Base-by-base conservation (phyloP, 1,140 invertebrate species). In the Condylostylus longicornis region DNA sequence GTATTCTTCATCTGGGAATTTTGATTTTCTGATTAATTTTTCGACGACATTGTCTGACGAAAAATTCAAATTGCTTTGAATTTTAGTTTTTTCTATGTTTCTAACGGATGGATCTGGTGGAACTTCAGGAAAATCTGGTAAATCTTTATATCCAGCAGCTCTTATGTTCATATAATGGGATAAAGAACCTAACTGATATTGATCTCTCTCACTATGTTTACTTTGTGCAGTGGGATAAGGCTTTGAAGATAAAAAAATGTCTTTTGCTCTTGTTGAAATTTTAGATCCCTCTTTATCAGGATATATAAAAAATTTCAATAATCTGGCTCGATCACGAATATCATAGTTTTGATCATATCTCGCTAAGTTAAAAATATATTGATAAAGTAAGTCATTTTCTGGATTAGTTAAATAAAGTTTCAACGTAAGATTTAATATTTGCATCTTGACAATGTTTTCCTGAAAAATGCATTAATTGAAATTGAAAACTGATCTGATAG, bases 321-420 rank as follows among this genome's bases (percentile, higher is more conserved):
- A 81, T 15, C 94, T 65, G 3, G 87, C 85, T 2, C 93, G 68
- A 66, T 99, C 96, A 25, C 96, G 67, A 27, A 98, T 93, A 64
- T 98, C 95, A 55, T 99, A 98, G 62, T 91, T 96, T 35, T 82
- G 77, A 68, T 99, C 96, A 59, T 98, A 99, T 49, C 93, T 87
- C 1, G 96, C 94, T 49, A 98, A 66, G 53, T 90, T 90, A 43
- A 98, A 83, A 4, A 98, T 79, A 62, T 99, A 98, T 52, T 89
- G 84, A 54, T 88, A 89, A 25, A 98, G 68, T 6, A 87, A 64
- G 0, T 87, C 91, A 64, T 94, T 88, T 48, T 79, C 71, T 1
- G 79, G 72, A 66, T 95, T 94, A 13, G 79, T 89, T 14, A 96
- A 65, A 47, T 77, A 93, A 14, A 99, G 66, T 60, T 98, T 98